Evolutionary conservation across 2,888 invertebrate genomes (phyloP), one percentile per base, ranked within the genome.

Genomic region (Dinocampus coccinellae): DNA sequence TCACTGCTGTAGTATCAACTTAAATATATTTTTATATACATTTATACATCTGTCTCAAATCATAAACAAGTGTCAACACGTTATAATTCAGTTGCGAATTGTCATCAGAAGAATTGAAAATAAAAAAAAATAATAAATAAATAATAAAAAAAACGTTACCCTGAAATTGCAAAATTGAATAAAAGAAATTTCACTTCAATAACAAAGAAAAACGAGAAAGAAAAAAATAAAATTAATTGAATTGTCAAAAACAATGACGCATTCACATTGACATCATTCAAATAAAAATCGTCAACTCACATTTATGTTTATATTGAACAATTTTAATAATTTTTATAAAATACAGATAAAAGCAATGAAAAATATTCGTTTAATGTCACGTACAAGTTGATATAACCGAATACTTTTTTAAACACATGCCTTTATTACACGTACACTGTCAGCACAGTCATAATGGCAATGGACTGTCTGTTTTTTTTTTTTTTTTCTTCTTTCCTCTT

Each of bases 371-470:
- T 39, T 4, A 39, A 39, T 39, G 63, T 63, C 63, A 63, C 63
- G 63, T 63, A 42, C 63, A 26, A 63, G 39, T 63, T 42, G 47
- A 47, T 16, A 47, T 47, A 64, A 64, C 33, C 64, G 53, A 64
- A 64, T 52, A 64, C 64, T n/a, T n/a, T n/a, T 47, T 64, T 53
- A 29, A 10, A 52, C 53, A 52, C 64, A 33, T 64, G 33, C 26
- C 52, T 52, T 34, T 34, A 53, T 39, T 24, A 16, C 52, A n/a
- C 20, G 24, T 53, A 20, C 9, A 29, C 33, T 33, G 53, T 26
- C 53, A 52, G 13, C 53, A 29, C 39, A 68, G 67, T 69, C 52
- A 53, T 52, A 33, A 34, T 26, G 34, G 69, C 36, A 61, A 69
- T 22, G 69, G n/a, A 34, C 36, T 53, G 20, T 20, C 24, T 58